Evolutionary conservation across 2,797 vertebrate species (phyloP).

Genomic region (Agapornis canus): DNA sequence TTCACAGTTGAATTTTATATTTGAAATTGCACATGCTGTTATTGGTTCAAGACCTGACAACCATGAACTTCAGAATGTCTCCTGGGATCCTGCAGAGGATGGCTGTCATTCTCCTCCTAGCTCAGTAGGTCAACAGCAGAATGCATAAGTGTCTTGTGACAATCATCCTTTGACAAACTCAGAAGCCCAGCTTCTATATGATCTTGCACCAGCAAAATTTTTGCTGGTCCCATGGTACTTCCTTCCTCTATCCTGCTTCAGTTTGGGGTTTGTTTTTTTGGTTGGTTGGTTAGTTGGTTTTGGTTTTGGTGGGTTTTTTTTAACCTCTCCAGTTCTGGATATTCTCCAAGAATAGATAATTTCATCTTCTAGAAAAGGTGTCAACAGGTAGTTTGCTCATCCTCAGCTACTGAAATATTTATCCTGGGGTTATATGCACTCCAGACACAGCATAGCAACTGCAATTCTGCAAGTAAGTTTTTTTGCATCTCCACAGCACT

Average conservation of each 20-base stretch:
- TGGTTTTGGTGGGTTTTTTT: no score
- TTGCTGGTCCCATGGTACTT: not conserved
- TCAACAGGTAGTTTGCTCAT: not conserved
- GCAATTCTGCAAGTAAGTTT: not conserved
- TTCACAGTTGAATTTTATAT: not conserved
- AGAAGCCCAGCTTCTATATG: not conserved
- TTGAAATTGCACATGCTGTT: not conserved
- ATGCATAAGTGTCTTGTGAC: not conserved
- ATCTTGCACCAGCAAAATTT: not conserved
- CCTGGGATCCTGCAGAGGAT: not conserved
- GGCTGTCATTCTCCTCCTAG: not conserved
- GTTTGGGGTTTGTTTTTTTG: accelerated
- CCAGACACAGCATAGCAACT: not conserved
- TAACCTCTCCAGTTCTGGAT: not conserved
- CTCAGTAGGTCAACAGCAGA: not conserved
- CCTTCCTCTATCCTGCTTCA: not conserved
- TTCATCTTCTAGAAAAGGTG: not conserved
- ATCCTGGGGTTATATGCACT: not conserved
- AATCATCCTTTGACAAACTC: not conserved
- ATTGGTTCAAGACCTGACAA: not conserved
- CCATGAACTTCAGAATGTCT: not conserved
- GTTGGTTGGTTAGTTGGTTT: no score
- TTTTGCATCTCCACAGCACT: not conserved
- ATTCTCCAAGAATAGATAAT: not conserved
- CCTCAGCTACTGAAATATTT: not conserved